These are phyloP conservation scores for Muscicapa striata DNA, from an alignment of 2,797 vertebrate species.

Conservation along the genomic window DNA sequence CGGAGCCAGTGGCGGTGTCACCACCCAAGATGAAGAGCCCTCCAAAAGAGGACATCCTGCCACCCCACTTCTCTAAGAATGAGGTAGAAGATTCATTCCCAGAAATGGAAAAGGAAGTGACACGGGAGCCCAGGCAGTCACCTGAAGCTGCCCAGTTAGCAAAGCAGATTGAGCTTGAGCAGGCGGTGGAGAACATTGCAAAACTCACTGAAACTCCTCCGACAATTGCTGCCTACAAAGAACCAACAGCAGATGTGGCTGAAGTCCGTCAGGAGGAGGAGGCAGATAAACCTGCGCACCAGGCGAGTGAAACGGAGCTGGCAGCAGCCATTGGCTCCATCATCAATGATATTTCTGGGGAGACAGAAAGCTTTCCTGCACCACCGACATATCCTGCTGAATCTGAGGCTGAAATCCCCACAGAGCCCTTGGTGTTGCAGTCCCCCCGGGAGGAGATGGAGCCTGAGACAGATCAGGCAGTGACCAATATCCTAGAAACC, in stretches of 20 bases:
- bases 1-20: slow-evolving; percentile 70
- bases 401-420: slow-evolving; percentile 57
- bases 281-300: slow-evolving; percentile 89
- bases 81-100: slow-evolving; percentile 68
- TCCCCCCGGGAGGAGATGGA: slow-evolving; percentile 84
- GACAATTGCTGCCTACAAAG: slow-evolving; percentile 82
- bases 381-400: slow-evolving; percentile 83
- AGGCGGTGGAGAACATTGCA: slow-evolving; percentile 95
- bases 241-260: slow-evolving; percentile 75
- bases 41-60: slow-evolving; percentile 74
- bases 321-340: slow-evolving; percentile 98
- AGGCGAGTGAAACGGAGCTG: slow-evolving; percentile 95
- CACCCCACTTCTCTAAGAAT: slow-evolving; percentile 69
- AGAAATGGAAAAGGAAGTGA: slow-evolving; percentile 76
- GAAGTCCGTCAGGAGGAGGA: slow-evolving; percentile 82
- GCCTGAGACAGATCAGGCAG: slow-evolving; percentile 84
- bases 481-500: slow-evolving; percentile 81
- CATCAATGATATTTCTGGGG: slow-evolving; percentile 89
- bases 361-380: slow-evolving; percentile 88
- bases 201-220: slow-evolving; percentile 88
- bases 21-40: slow-evolving; percentile 80
- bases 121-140: slow-evolving; percentile 76
- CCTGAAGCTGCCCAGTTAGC: slow-evolving; percentile 86
- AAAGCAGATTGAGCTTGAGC: slow-evolving; percentile 93
- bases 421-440: slow-evolving; percentile 78